These are phyloP conservation scores for Myotis findleyi DNA, from an alignment of 2,797 vertebrate species.

Conservation along the genomic window DNA sequence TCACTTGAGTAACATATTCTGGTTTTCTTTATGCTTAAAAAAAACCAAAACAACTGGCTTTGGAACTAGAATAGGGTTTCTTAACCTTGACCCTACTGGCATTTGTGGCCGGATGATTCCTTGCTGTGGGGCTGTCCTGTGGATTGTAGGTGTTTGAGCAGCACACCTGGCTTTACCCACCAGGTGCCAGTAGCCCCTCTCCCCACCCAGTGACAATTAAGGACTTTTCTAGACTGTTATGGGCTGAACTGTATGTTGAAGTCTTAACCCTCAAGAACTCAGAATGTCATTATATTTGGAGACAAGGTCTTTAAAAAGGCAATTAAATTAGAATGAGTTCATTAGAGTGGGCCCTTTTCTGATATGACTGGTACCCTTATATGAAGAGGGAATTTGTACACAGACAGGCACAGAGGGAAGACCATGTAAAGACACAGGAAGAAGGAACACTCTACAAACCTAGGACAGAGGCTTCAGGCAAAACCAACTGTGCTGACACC, in stretches of 20 bases:
- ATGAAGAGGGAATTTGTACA: not conserved
- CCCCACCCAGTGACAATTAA: not conserved
- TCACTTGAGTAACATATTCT: not conserved
- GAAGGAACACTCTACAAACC: not conserved
- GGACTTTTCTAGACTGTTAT: not conserved
- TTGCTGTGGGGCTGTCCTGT: not conserved
- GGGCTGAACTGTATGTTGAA: not conserved
- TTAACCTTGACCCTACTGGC: not conserved
- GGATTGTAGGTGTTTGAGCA: not conserved
- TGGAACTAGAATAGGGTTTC: not conserved
- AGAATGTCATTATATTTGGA: not conserved
- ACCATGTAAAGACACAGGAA: not conserved
- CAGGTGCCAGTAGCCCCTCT: not conserved
- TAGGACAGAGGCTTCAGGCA: not conserved
- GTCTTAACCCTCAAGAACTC: not conserved
- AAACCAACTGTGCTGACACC: not conserved
- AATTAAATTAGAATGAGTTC: not conserved
- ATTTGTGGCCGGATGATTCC: not conserved
- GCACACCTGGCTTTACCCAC: not conserved
- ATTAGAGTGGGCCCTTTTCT: not conserved
- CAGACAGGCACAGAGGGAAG: not conserved
- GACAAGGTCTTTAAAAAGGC: not conserved
- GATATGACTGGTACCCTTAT: not conserved
- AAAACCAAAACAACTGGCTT: not conserved
- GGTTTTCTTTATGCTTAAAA: slow-evolving; percentile 22